Base-by-base conservation (phyloP, 2,888 invertebrate genomes). In the Serrognathus titanus region DNA sequence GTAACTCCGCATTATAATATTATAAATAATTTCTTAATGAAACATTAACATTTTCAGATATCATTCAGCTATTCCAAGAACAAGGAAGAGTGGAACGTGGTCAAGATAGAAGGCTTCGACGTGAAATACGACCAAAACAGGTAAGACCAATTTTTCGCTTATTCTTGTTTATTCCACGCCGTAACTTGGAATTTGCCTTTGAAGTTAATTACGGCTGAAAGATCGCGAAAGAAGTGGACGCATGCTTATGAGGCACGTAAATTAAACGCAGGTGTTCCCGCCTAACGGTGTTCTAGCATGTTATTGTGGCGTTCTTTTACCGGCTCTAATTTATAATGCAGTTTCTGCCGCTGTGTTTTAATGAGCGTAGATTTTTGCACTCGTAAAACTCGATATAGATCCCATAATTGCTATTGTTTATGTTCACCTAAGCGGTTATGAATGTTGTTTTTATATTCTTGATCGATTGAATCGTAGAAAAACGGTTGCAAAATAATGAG, bases 51-150 rank as follows among this genome's bases (percentile, higher is more conserved):
- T 58, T 80, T 81, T n/a, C 80, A 91, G 85, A 87, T 94, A 68
- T 92, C 93, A 59, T 93, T 94, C 75, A 91, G 93, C 73, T 94
- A 93, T 76, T 86, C 89, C 20, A 85, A 85, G 67, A 85, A 84
- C 67, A 88, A 87, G 71, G 88, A 89, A 66, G 90, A 91, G 71
- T 89, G 89, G 88, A 94, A 94, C 75, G 87, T 91, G 11, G 84
- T 94, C 64, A 88, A 88, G 74, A 89, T 94, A 64, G 92, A 92
- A 63, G 93, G 93, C 7, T 92, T 94, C 71, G 87, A 89, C 72
- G 80, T 81, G 50, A 85, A 84, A 76, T 85, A 88, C 64, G 94
- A 94, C 80, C 91, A 92, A 49, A 92, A 90, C 68, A 89, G 94
- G 90, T 89, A 75, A 79, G 78, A 3, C 24, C 24, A 31, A 31